These are phyloP conservation scores for Hemitrygon akajei DNA, from an alignment of 2,797 vertebrate species.

Conservation along the genomic window DNA sequence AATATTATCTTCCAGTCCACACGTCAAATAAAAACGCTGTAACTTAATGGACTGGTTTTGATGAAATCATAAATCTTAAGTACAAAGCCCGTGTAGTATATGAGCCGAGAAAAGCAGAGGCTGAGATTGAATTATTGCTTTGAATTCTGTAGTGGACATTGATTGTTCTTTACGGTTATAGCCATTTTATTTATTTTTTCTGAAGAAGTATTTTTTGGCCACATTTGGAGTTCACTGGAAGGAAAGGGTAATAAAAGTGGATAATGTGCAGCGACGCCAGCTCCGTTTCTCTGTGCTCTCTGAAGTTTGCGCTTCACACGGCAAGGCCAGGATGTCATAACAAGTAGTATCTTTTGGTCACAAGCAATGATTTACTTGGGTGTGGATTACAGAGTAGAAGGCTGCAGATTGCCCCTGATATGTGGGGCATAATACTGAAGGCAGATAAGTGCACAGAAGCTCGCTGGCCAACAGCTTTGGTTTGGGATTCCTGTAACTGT, in stretches of 20 bases:
- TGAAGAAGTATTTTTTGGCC: background rate
- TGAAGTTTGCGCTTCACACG: background rate
- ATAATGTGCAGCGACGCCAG: background rate
- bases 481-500: background rate
- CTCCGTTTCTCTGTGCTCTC: background rate
- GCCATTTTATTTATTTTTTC: background rate
- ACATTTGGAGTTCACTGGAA: background rate
- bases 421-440: background rate
- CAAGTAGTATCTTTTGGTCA: background rate
- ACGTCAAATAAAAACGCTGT: background rate
- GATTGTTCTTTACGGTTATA: conserved; percentile 10
- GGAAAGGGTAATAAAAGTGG: background rate
- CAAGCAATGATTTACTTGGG: background rate
- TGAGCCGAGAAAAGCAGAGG: background rate
- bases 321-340: background rate
- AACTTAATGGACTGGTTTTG: background rate
- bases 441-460: background rate
- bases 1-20: background rate
- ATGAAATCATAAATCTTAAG: background rate
- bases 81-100: background rate
- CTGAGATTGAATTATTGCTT: background rate
- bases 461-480: background rate
- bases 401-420: background rate
- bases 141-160: background rate
- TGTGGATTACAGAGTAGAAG: background rate